Percentiles rank a stretch among this genome's conserved stretches.
These are phyloP conservation scores for Diorhabda sublineata DNA, from an alignment of 1,140 invertebrate genomes.

Conservation along the genomic window DNA sequence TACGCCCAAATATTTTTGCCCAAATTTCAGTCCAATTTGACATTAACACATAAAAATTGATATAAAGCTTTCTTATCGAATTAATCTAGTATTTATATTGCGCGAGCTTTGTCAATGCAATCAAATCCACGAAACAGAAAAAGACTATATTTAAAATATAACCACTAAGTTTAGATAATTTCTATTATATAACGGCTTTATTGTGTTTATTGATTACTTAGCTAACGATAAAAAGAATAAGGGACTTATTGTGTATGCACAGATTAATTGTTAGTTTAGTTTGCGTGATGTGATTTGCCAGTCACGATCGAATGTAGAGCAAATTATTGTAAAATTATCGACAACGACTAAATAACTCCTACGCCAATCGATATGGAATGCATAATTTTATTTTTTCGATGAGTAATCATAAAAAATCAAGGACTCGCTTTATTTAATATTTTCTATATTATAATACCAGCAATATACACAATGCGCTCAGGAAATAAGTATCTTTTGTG, in stretches of 20 bases:
- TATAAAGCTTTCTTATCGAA: too few relatives aligned
- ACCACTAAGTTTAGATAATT: not conserved
- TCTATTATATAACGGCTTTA: constrained; percentile 12
- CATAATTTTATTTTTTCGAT: not conserved
- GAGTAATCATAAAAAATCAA: not conserved
- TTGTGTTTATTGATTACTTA: constrained; percentile 16
- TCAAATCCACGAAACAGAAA: too few relatives aligned
- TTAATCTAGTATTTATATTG: too few relatives aligned
- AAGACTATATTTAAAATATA: not conserved
- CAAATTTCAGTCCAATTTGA: too few relatives aligned
- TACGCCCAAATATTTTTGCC: too few relatives aligned
- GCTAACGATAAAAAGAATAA: constrained; percentile 21
- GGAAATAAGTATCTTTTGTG: too few relatives aligned
- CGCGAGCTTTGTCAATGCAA: too few relatives aligned
- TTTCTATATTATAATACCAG: too few relatives aligned
- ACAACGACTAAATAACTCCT: not conserved
- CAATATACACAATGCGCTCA: too few relatives aligned
- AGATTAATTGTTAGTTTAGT: constrained; percentile 7
- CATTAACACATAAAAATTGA: too few relatives aligned
- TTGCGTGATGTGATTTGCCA: constrained; percentile 1
- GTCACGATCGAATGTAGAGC: constrained; percentile 10
- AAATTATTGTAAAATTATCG: not conserved
- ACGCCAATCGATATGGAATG: not conserved
- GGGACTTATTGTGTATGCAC: constrained; percentile 10
- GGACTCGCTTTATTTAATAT: too few relatives aligned